A percentile compares a stretch with the other conserved stretches of the same genome.
These are phyloP conservation scores for Campylomormyrus tamandua DNA, from an alignment of 2,113 vertebrate genomes.

Conservation along the genomic window DNA sequence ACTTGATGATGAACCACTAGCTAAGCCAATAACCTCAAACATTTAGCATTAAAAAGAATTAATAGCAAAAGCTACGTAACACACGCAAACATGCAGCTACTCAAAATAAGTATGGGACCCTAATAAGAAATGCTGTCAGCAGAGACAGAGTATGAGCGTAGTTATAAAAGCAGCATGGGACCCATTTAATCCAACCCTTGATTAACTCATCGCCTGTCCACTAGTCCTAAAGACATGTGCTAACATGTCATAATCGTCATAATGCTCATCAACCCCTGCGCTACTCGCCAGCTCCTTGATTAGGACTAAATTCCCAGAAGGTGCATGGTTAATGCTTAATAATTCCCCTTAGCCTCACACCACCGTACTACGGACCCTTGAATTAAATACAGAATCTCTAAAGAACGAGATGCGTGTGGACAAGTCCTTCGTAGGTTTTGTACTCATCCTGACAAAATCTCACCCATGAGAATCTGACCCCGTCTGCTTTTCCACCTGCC, in stretches of 20 bases:
- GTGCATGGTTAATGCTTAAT: slow-evolving; percentile 76
- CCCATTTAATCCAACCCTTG: slow-evolving; percentile 80
- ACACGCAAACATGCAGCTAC: slow-evolving; percentile 23
- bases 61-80: slow-evolving; percentile 24
- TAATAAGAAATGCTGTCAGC: slow-evolving; percentile 50
- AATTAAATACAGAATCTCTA: slow-evolving; percentile 77
- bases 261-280: slow-evolving; percentile 74
- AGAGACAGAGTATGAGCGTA: slow-evolving; percentile 61
- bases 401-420: slow-evolving; percentile 66
- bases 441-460: slow-evolving; percentile 38
- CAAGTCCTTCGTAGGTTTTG: slow-evolving; percentile 62
- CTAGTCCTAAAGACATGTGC: slow-evolving; percentile 80
- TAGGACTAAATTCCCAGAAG: slow-evolving; percentile 79
- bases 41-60: slow-evolving; percentile 23
- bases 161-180: slow-evolving; percentile 83
- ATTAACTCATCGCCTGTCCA: slow-evolving; percentile 96
- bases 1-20: neutral
- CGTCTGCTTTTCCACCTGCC: neutral
- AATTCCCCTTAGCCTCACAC: slow-evolving; percentile 80
- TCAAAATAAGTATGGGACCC: slow-evolving; percentile 32
- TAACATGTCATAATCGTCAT: slow-evolving; percentile 95
- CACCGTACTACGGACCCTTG: slow-evolving; percentile 64
- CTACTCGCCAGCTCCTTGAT: slow-evolving; percentile 82
- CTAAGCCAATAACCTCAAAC: neutral
- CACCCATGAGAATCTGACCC: neutral